Conservation (phyloP, 2,888 invertebrate genomes). For the Ligdia adustata region DNA sequence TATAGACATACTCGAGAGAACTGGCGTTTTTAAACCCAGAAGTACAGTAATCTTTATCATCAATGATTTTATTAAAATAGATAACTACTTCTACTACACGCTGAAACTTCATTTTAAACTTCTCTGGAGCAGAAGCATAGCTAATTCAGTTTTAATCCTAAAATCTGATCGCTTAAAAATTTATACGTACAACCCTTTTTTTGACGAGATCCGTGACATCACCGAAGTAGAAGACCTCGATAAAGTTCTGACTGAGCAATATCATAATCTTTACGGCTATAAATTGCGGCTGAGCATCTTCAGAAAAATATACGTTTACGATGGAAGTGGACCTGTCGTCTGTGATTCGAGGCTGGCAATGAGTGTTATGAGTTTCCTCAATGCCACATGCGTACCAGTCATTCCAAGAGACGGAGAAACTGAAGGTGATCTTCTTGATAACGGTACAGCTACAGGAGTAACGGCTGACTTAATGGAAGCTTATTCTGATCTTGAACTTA, state of each 20-base stretch:
- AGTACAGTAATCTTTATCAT: constrained; percentile 71
- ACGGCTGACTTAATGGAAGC: constrained; percentile 73
- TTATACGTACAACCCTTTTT: constrained; percentile 81
- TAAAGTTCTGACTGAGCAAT: constrained; percentile 51
- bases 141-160: constrained; percentile 74
- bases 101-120: constrained; percentile 75
- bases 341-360: constrained; percentile 62
- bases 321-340: constrained; percentile 54
- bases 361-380: constrained; percentile 60
- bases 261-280: constrained; percentile 63
- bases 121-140: constrained; percentile 79
- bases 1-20: constrained; percentile 60
- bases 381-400: constrained; percentile 67
- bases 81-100: constrained; percentile 64
- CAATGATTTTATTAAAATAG: constrained; percentile 53
- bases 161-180: constrained; percentile 63
- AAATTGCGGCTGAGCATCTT: constrained; percentile 66
- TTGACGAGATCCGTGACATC: constrained; percentile 64
- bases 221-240: constrained; percentile 64
- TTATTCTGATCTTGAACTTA: constrained; percentile 81
- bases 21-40: constrained; percentile 73
- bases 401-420: constrained; percentile 69
- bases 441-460: constrained; percentile 75
- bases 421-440: constrained; percentile 67
- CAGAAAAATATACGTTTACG: constrained; percentile 59